Evolutionary conservation across 2,113 vertebrate genomes (phyloP).

Genomic region (Apteryx mantelli): DNA sequence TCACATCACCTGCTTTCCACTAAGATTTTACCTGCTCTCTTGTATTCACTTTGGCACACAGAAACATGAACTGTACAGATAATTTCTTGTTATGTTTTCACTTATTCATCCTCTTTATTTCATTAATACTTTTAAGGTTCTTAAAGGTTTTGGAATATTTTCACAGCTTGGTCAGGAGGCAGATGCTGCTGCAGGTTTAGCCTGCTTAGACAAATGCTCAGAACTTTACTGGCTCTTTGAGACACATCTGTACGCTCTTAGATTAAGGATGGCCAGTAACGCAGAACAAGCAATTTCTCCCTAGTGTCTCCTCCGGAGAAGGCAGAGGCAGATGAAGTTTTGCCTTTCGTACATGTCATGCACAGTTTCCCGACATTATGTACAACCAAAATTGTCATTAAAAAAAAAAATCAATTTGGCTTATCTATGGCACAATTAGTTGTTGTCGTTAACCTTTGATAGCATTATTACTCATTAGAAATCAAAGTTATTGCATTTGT

Average conservation of each 20-base stretch:
- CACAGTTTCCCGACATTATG: not conserved
- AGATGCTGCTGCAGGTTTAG: not conserved
- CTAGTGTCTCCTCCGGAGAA: not conserved
- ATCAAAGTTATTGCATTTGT: not conserved
- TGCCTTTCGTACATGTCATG: not conserved
- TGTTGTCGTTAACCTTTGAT: not conserved
- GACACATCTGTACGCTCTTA: fast-evolving
- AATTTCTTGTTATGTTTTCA: not conserved
- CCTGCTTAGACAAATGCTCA: not conserved
- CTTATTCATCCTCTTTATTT: not conserved
- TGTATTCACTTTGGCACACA: not conserved
- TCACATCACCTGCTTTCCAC: not conserved
- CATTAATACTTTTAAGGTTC: not conserved
- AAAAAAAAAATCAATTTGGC: not conserved
- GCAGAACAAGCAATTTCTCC: not conserved
- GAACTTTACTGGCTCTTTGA: not conserved
- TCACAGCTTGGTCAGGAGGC: not conserved
- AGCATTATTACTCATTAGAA: not conserved
- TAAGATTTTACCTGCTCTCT: not conserved
- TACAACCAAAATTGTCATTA: not conserved
- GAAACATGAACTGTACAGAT: not conserved
- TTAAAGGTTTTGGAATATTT: not conserved
- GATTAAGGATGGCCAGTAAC: not conserved
- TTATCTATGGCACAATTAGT: not conserved
- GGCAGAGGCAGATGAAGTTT: not conserved